Evolutionary conservation across 2,113 vertebrate genomes (phyloP), one percentile per base, ranked within the genome.

Genomic region (Caracal caracal): DNA sequence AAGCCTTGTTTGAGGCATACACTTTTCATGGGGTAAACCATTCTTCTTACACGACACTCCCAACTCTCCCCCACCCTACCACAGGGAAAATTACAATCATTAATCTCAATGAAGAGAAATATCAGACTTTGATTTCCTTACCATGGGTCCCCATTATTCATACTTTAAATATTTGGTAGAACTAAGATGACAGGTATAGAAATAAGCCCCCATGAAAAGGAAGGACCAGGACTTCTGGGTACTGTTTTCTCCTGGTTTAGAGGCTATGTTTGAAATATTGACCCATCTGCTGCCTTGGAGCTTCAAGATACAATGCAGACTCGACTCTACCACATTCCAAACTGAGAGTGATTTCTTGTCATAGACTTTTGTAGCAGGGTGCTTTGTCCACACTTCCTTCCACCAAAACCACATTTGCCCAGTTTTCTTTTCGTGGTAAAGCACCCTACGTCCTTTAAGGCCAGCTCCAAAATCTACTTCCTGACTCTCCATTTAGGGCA

Each of bases 101-200:
- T 98, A 94, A 98, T 98, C 80, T 97, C 84, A 97, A 95, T 97
- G 43, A 96, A 96, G 95, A 96, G 51, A 97, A 98, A 96, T 79
- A 93, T 40, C 88, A 89, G 95, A 80, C 30, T 92, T 88, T 88
- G 66, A 97, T 97, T 97, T 97, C 76, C 71, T 98, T 96, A 9
- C 59, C 83, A 5, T 90, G 51, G 93, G n/a, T 91, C 78, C 59
- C 95, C 94, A 90, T 98, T 98, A 97, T 94, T 98, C 82, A 97
- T 97, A 78, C 92, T 97, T 97, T 97, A 97, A 94, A 97, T 97
- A 98, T 98, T 81, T 97, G 24, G 63, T 93, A 82, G 15, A 65
- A 33, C 83, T 97, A 96, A 96, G 81, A 88, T 82, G 86, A 97
- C 82, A 43, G 71, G 6, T 85, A 6, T 3, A 61, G 59, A 97